Base-by-base conservation (phyloP, 2,888 invertebrate genomes). In the Netelia melanura region DNA sequence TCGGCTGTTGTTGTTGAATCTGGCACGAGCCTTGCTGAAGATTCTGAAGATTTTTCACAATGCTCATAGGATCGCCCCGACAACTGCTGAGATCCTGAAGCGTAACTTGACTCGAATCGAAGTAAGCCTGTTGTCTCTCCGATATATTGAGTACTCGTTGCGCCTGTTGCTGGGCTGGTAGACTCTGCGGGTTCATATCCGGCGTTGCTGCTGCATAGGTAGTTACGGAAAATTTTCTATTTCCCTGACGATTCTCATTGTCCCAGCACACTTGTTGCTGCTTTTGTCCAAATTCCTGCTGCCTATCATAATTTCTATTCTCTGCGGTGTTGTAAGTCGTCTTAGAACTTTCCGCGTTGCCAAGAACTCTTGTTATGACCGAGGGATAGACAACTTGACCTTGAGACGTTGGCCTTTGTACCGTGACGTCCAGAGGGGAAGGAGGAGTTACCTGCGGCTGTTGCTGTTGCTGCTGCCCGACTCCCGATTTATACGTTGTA, bases 341-440 rank as follows among this genome's bases (percentile, higher is more conserved):
- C 80, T 93, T 93, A 30, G 89, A 91, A 72, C 92, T 95, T 93
- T 96, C 96, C 88, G 96, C 95, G 78, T 95, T 94, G 86, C 96
- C 96, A 90, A 96, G 93, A 89, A 97, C 96, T 90, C 97, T 95
- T 58, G 97, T 97, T 90, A 98, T 98, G 85, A 98, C 97, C 87
- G 97, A 97, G 72, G 97, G 96, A 93, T 98, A 97, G 80, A 96
- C 97, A 85, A 97, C 96, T 92, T 96, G 95, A 64, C 95, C 95
- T 89, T 94, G 94, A 0, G 95, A 94, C 58, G 96, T 95, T 5
- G 96, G 95, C 85, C 97, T 94, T 2, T 96, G 95, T 11, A 96
- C 95, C 0, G 96, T 96, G 14, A 96, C 96, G 90, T 97, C 97
- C 88, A 97, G 92, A 9, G 97, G 97, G 58, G 97, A 96, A 14